A percentile compares a stretch with the other conserved stretches of the same genome.
phyloP scores from a whole-genome alignment of 2,113 vertebrate genomes.

The Girardinichthys multiradiatus region DNA sequence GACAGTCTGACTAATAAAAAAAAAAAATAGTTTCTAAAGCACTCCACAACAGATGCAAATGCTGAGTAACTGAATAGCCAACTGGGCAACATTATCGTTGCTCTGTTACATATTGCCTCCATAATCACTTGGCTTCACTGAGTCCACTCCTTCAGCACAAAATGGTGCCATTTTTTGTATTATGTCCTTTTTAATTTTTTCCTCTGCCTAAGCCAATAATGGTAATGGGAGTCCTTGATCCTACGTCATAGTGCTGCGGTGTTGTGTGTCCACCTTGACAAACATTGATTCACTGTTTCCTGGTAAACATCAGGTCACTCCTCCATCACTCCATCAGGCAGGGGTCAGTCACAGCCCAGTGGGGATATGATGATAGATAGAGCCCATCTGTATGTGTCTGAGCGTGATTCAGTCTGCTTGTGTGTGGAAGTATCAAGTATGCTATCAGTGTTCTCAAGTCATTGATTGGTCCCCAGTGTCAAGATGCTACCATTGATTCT shows the following conservation, averaged over 20 bases:
- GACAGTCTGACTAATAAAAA: too few relatives aligned
- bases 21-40: too few relatives aligned
- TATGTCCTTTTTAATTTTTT: neutral
- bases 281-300: slow-evolving; percentile 54
- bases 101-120: neutral
- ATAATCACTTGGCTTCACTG: too few relatives aligned
- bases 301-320: slow-evolving; percentile 74
- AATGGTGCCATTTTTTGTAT: neutral
- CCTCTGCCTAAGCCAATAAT: neutral
- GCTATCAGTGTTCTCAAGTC: slow-evolving; percentile 58
- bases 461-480: slow-evolving; percentile 65
- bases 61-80: neutral
- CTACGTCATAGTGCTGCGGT: slow-evolving; percentile 9
- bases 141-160: neutral
- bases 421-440: slow-evolving; percentile 38
- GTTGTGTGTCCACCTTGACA: slow-evolving; percentile 21
- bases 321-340: slow-evolving; percentile 68
- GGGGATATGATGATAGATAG: slow-evolving; percentile 67
- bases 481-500: slow-evolving; percentile 64
- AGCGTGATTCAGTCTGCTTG: slow-evolving; percentile 34
- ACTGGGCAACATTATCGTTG: too few relatives aligned
- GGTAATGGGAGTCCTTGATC: neutral
- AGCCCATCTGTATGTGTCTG: slow-evolving; percentile 23
- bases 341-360: slow-evolving; percentile 67
- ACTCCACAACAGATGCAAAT: neutral